phyloP scores from a whole-genome alignment of 92 coral and sea anemone species.

The Palythoa grandiflora region DNA sequence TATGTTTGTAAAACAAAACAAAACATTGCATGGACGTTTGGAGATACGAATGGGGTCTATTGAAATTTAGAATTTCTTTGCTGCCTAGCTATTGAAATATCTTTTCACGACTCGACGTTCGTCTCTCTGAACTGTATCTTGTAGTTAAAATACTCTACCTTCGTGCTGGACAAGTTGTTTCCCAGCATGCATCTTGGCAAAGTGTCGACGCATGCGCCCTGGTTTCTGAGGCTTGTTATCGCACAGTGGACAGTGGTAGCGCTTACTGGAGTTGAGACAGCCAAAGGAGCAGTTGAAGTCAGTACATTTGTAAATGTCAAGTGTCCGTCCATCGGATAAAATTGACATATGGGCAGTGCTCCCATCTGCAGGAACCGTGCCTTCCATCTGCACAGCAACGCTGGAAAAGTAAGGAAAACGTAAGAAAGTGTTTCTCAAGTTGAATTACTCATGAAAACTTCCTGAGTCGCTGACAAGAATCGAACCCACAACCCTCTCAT shows the following conservation, averaged over 20 bases:
- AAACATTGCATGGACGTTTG: too few species aligned
- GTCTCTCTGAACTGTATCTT: too few species aligned
- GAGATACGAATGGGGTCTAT: too few species aligned
- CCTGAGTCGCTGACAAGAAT: too few species aligned
- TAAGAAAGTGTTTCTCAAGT: background rate
- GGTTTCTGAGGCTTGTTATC: conserved; percentile 93
- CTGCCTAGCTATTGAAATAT: too few species aligned
- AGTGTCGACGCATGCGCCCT: conserved; percentile 93
- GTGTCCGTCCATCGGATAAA: conserved; percentile 63
- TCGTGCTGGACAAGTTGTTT: conserved; percentile 84
- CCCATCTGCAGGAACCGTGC: conserved; percentile 17
- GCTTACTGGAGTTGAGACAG: conserved; percentile 75
- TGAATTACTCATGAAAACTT: too few species aligned
- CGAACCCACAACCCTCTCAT: too few species aligned
- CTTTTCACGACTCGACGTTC: too few species aligned
- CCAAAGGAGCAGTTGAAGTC: conserved; percentile 70
- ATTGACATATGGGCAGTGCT: conserved; percentile 72
- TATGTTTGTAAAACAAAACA: too few species aligned
- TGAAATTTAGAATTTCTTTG: too few species aligned
- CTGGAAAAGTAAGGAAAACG: background rate
- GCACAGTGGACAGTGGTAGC: conserved; percentile 92
- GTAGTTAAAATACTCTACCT: conserved; percentile 32
- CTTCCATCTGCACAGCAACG: conserved; percentile 43
- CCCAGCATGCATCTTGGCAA: conserved; percentile 84
- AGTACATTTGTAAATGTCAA: conserved; percentile 82